Evolutionary conservation across 2,888 invertebrate species (phyloP).

Genomic region (Brachypterus glaber): DNA sequence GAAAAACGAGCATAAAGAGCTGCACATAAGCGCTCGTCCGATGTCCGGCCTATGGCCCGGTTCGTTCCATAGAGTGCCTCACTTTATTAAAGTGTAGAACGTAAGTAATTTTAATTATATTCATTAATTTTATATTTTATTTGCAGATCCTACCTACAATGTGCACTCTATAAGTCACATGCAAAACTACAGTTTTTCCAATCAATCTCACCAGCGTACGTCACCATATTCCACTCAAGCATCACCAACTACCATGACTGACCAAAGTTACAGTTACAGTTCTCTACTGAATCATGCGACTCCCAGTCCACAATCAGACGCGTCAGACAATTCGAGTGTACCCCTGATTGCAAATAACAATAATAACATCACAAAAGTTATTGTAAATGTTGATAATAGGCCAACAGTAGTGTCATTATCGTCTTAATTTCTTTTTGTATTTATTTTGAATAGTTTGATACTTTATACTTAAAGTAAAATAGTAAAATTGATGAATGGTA

Average conservation of each 20-base stretch:
- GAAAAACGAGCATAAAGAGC: too few relatives aligned
- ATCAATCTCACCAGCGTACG: constrained; percentile 26
- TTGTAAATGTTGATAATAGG: constrained; percentile 35
- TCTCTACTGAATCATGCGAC: constrained; percentile 31
- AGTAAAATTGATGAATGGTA: too few relatives aligned
- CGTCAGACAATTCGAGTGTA: constrained; percentile 36
- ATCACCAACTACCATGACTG: constrained; percentile 35
- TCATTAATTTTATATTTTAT: too few relatives aligned
- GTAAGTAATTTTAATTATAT: too few relatives aligned
- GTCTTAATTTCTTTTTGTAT: constrained; percentile 18
- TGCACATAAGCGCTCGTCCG: too few relatives aligned
- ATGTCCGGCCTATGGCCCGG: too few relatives aligned
- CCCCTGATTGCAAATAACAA: constrained; percentile 31
- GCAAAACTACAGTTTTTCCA: constrained; percentile 18
- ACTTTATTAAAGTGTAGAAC: too few relatives aligned
- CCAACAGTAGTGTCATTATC: constrained; percentile 39
- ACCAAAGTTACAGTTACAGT: constrained; percentile 32
- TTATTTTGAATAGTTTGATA: too few relatives aligned
- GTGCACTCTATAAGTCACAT: too few relatives aligned
- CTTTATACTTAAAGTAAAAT: too few relatives aligned
- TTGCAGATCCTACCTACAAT: too few relatives aligned
- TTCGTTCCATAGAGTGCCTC: too few relatives aligned
- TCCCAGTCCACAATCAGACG: constrained; percentile 23
- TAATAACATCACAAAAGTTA: constrained; percentile 32
- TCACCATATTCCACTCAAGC: constrained; percentile 34